Percentiles rank a stretch among this genome's conserved stretches.
phyloP scores from a whole-genome alignment of 2,113 vertebrate species.

The Syngnathus scovelli region DNA sequence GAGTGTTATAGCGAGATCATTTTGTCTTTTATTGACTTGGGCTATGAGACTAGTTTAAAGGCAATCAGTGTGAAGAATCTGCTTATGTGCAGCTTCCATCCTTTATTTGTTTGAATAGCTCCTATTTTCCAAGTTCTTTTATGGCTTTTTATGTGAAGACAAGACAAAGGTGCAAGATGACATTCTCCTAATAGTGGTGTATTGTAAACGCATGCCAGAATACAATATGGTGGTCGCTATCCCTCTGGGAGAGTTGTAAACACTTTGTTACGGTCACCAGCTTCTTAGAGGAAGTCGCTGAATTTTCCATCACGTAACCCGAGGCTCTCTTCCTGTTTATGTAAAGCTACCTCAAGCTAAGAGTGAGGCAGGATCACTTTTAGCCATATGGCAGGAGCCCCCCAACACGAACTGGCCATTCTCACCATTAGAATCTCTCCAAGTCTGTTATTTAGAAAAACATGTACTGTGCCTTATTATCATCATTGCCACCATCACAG shows the following conservation, averaged over 20 bases:
- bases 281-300: constrained; percentile 33
- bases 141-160: background rate
- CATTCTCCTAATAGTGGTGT: background rate
- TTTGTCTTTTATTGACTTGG: background rate
- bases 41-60: background rate
- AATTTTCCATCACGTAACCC: constrained; percentile 60
- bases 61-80: constrained; percentile 3
- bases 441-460: constrained; percentile 1
- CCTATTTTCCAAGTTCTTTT: background rate
- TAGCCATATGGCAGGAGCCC: constrained; percentile 32
- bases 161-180: constrained; percentile 7
- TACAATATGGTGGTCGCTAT: constrained; percentile 4
- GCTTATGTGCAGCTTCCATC: background rate
- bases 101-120: background rate
- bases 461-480: background rate
- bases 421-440: background rate
- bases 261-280: constrained; percentile 8
- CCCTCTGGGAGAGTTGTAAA: constrained; percentile 7
- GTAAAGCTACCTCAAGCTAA: constrained; percentile 38
- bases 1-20: background rate
- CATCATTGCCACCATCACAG: background rate
- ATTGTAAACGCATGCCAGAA: constrained; percentile 16
- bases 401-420: background rate
- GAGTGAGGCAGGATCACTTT: constrained; percentile 32
- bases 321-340: constrained; percentile 55